A percentile compares a stretch with the other conserved stretches of the same genome.
phyloP scores from a whole-genome alignment of 2,888 invertebrate species.

The Chrysodeixis includens region DNA sequence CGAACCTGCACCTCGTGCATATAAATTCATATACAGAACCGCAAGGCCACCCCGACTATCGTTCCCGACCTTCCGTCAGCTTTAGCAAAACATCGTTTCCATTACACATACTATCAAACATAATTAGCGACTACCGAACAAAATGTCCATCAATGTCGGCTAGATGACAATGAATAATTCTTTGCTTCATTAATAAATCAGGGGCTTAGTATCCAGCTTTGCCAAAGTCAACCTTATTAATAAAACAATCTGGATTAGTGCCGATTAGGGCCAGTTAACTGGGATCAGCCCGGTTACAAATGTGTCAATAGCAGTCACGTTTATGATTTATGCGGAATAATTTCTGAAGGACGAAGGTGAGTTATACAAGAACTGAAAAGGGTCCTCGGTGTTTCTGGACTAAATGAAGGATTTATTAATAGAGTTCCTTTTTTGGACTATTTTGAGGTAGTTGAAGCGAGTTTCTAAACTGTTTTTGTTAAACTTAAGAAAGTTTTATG shows the following conservation, averaged over 20 bases:
- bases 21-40: too few relatives aligned
- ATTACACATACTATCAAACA: too few relatives aligned
- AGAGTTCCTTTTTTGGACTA: neutral
- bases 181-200: slow-evolving; percentile 39
- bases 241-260: slow-evolving; percentile 46
- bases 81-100: too few relatives aligned
- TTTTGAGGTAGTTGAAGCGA: neutral
- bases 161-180: slow-evolving; percentile 48
- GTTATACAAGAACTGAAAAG: neutral
- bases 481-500: neutral
- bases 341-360: neutral
- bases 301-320: neutral
- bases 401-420: neutral
- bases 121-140: slow-evolving; percentile 23
- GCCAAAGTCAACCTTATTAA: slow-evolving; percentile 41
- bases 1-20: too few relatives aligned
- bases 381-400: neutral
- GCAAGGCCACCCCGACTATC: too few relatives aligned
- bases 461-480: too few relatives aligned
- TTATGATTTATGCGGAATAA: neutral
- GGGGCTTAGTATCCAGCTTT: slow-evolving; percentile 37
- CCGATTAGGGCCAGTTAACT: slow-evolving; percentile 14
- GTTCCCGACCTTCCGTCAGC: too few relatives aligned
- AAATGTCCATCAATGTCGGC: slow-evolving; percentile 41
- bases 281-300: neutral